A percentile compares a stretch with the other conserved stretches of the same genome.
phyloP scores from a whole-genome alignment of 2,113 vertebrate species.

The Pachypanchax playfairii region DNA sequence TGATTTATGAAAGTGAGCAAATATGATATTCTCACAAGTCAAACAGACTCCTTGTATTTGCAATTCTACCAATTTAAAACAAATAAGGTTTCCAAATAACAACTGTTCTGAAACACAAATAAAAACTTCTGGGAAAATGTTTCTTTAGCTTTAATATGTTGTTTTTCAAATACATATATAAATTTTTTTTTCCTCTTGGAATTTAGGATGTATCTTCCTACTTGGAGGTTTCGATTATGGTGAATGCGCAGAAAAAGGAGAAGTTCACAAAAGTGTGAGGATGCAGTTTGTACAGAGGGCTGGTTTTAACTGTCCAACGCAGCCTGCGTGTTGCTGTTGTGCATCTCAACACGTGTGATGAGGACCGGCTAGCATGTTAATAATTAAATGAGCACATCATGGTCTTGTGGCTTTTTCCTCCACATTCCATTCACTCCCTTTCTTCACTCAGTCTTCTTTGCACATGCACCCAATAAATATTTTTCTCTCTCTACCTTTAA shows the following conservation, averaged over 20 bases:
- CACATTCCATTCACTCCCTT: constrained; percentile 24
- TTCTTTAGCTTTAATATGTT: neutral
- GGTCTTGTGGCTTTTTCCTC: constrained; percentile 41
- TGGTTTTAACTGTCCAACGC: too few species aligned
- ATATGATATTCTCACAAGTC: constrained; percentile 13
- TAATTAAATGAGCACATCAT: constrained; percentile 70
- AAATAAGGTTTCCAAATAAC: constrained; percentile 8
- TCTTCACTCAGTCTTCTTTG: too few species aligned
- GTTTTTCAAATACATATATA: too few species aligned
- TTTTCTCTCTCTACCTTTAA: too few species aligned
- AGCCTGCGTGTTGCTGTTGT: constrained; percentile 11
- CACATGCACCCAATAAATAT: too few species aligned
- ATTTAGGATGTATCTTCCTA: too few species aligned
- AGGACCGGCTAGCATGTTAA: constrained; percentile 59
- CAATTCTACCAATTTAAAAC: neutral
- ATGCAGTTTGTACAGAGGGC: neutral
- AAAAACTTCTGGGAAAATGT: neutral
- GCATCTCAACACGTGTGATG: constrained; percentile 49
- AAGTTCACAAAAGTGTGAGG: constrained; percentile 1
- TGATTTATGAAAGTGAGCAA: constrained; percentile 25
- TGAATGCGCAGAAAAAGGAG: neutral
- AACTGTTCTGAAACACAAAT: neutral
- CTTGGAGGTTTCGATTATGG: too few species aligned
- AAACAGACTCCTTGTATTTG: constrained; percentile 9
- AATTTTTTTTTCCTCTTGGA: too few species aligned